Percentiles rank a stretch among this genome's conserved stretches.
Conservation (phyloP, 1,140 invertebrate species). For the Conus ventricosus region DNA sequence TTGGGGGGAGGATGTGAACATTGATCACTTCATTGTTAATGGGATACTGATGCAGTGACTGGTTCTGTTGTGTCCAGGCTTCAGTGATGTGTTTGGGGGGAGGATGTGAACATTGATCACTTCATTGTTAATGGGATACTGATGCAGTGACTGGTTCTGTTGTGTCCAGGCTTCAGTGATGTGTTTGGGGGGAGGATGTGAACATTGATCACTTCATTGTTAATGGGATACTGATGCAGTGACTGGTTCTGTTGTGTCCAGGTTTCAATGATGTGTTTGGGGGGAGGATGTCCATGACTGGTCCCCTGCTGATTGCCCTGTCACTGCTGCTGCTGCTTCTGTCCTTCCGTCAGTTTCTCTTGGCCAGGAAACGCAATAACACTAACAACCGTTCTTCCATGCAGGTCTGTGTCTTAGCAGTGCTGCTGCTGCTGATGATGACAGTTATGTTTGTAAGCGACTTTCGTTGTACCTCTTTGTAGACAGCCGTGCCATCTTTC, state of each 20-base stretch:
- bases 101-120: too few relatives aligned
- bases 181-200: too few relatives aligned
- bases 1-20: too few relatives aligned
- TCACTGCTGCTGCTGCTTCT: constrained; percentile 52
- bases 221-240: too few relatives aligned
- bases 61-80: too few relatives aligned
- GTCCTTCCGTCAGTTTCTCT: constrained; percentile 53
- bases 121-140: too few relatives aligned
- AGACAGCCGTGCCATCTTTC: neutral
- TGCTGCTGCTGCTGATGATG: neutral
- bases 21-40: too few relatives aligned
- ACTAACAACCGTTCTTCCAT: constrained; percentile 22
- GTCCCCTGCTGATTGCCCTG: constrained; percentile 53
- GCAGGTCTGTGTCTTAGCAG: neutral
- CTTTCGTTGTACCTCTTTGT: neutral
- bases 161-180: too few relatives aligned
- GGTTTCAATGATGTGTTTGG: constrained; percentile 57
- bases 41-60: too few relatives aligned
- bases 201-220: too few relatives aligned
- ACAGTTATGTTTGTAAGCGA: neutral
- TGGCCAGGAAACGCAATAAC: constrained; percentile 50
- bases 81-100: too few relatives aligned
- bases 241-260: constrained; percentile 26
- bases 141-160: too few relatives aligned
- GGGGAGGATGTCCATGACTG: constrained; percentile 54